A percentile compares a stretch with the other conserved stretches of the same genome.
Evolutionary conservation across 2,888 invertebrate species (phyloP).

Genomic region (Melangyna quadrimaculata): DNA sequence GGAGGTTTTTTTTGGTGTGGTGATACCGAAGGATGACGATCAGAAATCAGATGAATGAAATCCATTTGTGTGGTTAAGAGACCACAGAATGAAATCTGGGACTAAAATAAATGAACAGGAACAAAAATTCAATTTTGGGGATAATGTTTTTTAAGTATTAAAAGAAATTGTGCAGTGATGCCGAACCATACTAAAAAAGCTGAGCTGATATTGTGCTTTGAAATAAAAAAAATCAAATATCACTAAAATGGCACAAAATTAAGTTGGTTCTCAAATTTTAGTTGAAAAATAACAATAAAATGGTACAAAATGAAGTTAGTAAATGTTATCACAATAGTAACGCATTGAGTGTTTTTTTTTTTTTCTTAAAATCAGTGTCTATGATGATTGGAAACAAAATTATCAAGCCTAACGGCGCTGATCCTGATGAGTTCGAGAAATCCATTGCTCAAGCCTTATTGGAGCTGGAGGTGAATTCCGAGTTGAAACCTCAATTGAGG

Average conservation of each 20-base stretch:
- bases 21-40: background rate
- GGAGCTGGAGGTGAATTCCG: constrained; percentile 98
- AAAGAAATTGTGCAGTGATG: too few species aligned
- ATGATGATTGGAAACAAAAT: constrained; percentile 91
- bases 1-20: background rate
- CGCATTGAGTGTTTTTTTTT: too few species aligned
- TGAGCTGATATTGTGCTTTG: too few species aligned
- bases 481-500: constrained; percentile 96
- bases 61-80: constrained; percentile 38
- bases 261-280: too few species aligned
- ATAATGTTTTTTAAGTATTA: background rate
- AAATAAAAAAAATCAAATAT: too few species aligned
- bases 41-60: background rate
- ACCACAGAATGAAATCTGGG: constrained; percentile 46
- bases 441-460: constrained; percentile 96
- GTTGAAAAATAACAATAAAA: too few species aligned
- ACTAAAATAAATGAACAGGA: constrained; percentile 25
- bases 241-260: too few species aligned
- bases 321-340: too few species aligned
- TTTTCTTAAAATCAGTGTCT: too few species aligned
- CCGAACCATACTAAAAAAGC: too few species aligned
- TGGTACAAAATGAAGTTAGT: too few species aligned
- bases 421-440: constrained; percentile 95
- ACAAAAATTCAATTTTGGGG: background rate
- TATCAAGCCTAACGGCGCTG: constrained; percentile 93